Evolutionary conservation across 2,888 invertebrate species (phyloP), one percentile per base, ranked within the genome.

Genomic region (Aspidiotus destructor): DNA sequence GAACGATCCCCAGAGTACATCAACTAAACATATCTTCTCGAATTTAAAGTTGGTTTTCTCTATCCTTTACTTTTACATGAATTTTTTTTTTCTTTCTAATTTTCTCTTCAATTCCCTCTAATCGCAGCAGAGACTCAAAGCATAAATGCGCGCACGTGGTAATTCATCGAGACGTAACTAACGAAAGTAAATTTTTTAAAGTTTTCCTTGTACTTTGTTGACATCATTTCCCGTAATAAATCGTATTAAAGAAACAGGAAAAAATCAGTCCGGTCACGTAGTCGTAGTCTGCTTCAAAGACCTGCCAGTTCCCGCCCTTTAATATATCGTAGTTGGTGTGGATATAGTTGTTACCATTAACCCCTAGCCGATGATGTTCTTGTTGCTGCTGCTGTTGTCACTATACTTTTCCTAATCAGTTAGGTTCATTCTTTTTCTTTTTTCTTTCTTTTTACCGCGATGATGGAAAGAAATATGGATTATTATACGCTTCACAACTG

Each of bases 121-220:
- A 28, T 28, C 28, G 28, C 28, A 28, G 28, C 28, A 28, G 28
- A 3, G 28, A 5, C 28, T 28, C 28, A 28, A 28, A 28, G 48
- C 10, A 48, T 11, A 48, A n/a, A 48, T 48, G 6, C n/a, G n/a
- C n/a, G n/a, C 48, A 48, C 48, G 48, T 48, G 48, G 28, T 48
- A 48, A 48, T 6, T 48, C 48, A 48, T 48, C 48, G 48, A n/a
- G n/a, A 48, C 48, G 48, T 48, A 13, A n/a, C n/a, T 48, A 48
- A 48, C 48, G 48, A 48, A 48, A 48, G 48, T 48, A 48, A 48
- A 48, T 48, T 48, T 48, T 11, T 48, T 48, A 48, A 48, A 48
- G 48, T 48, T 48, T 48, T 48, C 48, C 48, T 48, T n/a, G 48
- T 48, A 48, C 48, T 48, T 13, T 48, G 48, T 48, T 48, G 48